Evolutionary conservation across 2,888 invertebrate genomes (phyloP), one percentile per base, ranked within the genome.

Genomic region (Lordiphosa fenestrarum): DNA sequence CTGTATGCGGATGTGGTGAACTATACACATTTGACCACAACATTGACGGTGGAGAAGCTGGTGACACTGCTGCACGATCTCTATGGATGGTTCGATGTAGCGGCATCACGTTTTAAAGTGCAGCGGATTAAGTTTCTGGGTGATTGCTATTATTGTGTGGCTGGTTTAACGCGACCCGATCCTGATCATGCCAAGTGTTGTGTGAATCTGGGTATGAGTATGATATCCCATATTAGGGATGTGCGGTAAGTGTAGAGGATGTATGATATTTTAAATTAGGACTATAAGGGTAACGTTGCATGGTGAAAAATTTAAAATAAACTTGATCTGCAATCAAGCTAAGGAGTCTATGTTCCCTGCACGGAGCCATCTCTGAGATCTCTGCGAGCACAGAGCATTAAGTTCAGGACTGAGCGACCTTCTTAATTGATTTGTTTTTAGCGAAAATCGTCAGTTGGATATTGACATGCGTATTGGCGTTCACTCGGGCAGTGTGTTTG

Each of bases 381-480:
- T 1, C 23, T 23, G 23, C 15, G 1, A 15, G 15, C 1, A 15
- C 2, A 23, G 23, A 2, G 6, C 6, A 23, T 6, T 23, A 6
- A 6, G 6, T 6, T 23, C 6, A 23, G 23, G 6, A 6, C 0
- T 2, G 1, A 23, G 6, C 6, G 23, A 23, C 23, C 1, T 23
- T 23, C 23, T 23, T 23, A 23, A 6, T 23, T 23, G 6, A 6
- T 25, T 25, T 25, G 2, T 2, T 30, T 30, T 30, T 10, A 30
- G 30, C 10, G 30, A 30, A 30, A 30, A 94, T 33, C 93, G 95
- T 12, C 91, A 93, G 9, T 91, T 98, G 36, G 93, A 96, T 80
- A 95, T 98, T 47, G 95, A 98, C 86, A 98, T 98, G 98, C 91
- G 98, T 73, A 98, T 98, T 68, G 98, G 98, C 0, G 94, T 98